These are phyloP conservation scores for Noctuana brunneofusca DNA, from an alignment of 2,888 invertebrate species.

Conservation along the genomic window DNA sequence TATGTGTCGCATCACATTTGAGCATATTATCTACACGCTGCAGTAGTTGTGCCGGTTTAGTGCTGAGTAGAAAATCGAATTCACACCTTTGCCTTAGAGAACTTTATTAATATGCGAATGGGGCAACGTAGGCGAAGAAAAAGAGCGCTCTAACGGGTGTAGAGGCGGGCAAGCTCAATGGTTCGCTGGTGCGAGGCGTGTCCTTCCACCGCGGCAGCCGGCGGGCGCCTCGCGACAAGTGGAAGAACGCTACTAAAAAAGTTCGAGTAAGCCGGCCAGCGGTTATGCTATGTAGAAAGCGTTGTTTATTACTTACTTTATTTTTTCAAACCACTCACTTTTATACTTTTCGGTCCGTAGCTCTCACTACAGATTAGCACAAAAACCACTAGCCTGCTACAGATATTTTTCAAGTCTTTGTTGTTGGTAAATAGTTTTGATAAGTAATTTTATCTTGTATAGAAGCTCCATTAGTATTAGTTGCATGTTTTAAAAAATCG, in stretches of 20 bases:
- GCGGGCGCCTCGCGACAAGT: conserved; percentile 80
- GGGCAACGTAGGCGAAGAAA: conserved; percentile 80
- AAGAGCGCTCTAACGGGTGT: conserved; percentile 86
- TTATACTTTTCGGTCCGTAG: neutral
- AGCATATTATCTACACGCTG: conserved; percentile 39
- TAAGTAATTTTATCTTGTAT: neutral
- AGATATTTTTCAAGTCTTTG: neutral
- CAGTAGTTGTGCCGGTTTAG: conserved; percentile 45
- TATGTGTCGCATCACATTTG: conserved; percentile 26
- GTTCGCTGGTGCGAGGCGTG: conserved; percentile 84
- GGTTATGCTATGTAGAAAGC: conserved; percentile 36
- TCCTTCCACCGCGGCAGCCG: conserved; percentile 85
- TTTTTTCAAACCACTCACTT: conserved; percentile 8
- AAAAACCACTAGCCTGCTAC: neutral
- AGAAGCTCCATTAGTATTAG: neutral
- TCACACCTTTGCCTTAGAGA: conserved; percentile 45
- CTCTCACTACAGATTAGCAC: neutral
- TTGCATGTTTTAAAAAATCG: conserved; percentile 3
- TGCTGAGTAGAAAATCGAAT: conserved; percentile 45
- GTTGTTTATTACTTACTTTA: conserved; percentile 14
- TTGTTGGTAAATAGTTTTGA: neutral
- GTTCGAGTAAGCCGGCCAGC: conserved; percentile 86
- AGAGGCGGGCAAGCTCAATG: conserved; percentile 85
- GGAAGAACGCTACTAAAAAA: conserved; percentile 88
- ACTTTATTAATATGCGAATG: conserved; percentile 60